phyloP scores from a whole-genome alignment of 2,797 vertebrate genomes.

The Lagorchestes hirsutus region DNA sequence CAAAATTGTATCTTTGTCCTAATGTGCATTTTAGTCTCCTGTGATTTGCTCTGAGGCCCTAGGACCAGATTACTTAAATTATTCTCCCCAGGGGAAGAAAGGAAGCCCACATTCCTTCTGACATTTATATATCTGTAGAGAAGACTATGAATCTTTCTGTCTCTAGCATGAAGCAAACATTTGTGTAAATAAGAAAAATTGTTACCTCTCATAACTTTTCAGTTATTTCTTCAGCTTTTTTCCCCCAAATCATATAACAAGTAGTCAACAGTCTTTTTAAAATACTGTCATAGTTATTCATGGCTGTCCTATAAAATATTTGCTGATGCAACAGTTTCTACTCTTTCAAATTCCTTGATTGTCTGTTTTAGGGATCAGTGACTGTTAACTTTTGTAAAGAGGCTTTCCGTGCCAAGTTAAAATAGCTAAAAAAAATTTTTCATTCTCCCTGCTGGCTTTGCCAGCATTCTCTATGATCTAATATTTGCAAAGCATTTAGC shows the following conservation, averaged over 20 bases:
- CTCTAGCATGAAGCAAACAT: neutral
- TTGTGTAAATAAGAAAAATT: neutral
- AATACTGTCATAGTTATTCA: neutral
- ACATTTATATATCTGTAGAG: neutral
- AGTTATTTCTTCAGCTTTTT: conserved; percentile 26
- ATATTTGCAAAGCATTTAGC: neutral
- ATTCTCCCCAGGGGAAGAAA: neutral
- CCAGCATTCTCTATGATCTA: neutral
- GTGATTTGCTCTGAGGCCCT: neutral
- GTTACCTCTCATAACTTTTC: neutral
- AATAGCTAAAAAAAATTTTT: neutral
- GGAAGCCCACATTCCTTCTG: neutral
- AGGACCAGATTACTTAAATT: neutral
- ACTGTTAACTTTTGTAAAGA: neutral
- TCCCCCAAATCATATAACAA: conserved; percentile 5
- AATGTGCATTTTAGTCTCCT: neutral
- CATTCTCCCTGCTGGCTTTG: neutral
- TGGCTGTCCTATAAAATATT: neutral
- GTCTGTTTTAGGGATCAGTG: neutral
- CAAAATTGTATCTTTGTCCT: neutral
- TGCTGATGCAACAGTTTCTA: neutral
- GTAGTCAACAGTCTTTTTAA: neutral
- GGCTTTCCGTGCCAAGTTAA: neutral
- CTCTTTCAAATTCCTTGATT: neutral
- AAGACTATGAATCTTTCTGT: neutral